phyloP scores from a whole-genome alignment of 2,888 invertebrate species.

The Mythimna vitellina region DNA sequence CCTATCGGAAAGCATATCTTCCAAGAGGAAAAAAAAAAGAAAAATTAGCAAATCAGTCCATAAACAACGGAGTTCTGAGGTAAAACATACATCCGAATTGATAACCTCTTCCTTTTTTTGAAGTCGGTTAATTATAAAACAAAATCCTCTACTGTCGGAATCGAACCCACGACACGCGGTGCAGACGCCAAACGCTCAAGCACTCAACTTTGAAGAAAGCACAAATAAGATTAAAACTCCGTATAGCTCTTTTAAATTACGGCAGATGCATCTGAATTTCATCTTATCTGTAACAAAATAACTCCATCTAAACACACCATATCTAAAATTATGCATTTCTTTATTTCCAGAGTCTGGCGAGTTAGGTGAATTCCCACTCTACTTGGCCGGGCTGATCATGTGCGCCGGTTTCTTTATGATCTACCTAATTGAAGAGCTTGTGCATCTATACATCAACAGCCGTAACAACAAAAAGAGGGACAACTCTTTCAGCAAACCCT shows the following conservation, averaged over 20 bases:
- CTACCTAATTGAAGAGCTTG: constrained; percentile 94
- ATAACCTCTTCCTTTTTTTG: too few species aligned
- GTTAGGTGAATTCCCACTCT: constrained; percentile 90
- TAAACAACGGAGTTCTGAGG: too few species aligned
- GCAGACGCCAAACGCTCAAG: too few species aligned
- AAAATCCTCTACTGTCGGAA: too few species aligned
- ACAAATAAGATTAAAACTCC: neutral
- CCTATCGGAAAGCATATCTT: too few species aligned
- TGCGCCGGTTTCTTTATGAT: constrained; percentile 94
- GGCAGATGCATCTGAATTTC: neutral
- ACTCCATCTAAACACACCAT: neutral
- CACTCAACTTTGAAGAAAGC: too few species aligned
- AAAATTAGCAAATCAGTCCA: too few species aligned
- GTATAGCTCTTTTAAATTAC: too few species aligned
- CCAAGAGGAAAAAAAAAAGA: too few species aligned
- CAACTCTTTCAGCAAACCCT: constrained; percentile 78
- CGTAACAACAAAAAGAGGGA: constrained; percentile 82
- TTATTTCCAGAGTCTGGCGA: constrained; percentile 77
- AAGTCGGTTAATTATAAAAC: too few species aligned
- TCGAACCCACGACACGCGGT: too few species aligned
- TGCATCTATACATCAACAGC: constrained; percentile 92
- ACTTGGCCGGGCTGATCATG: constrained; percentile 93
- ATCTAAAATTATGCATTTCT: neutral
- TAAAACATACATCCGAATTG: too few species aligned
- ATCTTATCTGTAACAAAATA: neutral